Evolutionary conservation across 1,140 invertebrate species (phyloP), one percentile per base, ranked within the genome.

Genomic region (Melipona quadrifasciata): DNA sequence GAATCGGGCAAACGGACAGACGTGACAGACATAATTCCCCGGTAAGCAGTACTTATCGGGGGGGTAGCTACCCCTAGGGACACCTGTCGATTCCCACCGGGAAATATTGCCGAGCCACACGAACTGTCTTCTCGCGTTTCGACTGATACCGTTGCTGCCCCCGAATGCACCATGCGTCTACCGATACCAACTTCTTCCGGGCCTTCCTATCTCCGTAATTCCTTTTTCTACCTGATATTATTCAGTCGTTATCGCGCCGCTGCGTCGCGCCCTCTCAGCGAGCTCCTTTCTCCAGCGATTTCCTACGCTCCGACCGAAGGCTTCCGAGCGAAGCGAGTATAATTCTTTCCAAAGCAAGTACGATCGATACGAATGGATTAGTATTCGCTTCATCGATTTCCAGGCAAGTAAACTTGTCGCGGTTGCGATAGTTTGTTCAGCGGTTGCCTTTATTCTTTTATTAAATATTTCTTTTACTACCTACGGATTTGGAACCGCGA

Each of bases 1-100:
- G 90, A 92, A 93, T 92, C 91, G 90, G 87, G 91, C 91, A 93
- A 93, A 93, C 91, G 91, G 91, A 93, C 92, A 93, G 91, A 93
- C 92, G 92, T 93, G 92, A 93, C 91, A 93, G 91, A 93, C 92
- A 93, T 94, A 93, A 94, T 93, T 93, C 92, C 90, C 77, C 83
- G 86, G 89, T 93, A 92, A 93, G 92, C 91, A 92, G 89, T 92
- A 90, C 91, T 94, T 93, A 91, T 65, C 39, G 47, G 87, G 84
- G 86, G 65, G 86, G 87, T 85, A 64, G 57, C 72, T 80, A 68
- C 85, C 78, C 78, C 75, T 57, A 78, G 89, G 84, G 89, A 93
- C 93, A 93, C 92, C 93, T 93, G 93, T 92, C 93, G 91, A 93
- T 94, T 93, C 90, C 84, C 92, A 91, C 83, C 74, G 85, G 85